A percentile compares a stretch with the other conserved stretches of the same genome.
Conservation (phyloP, 2,797 vertebrate genomes). For the Gambelia wislizenii region DNA sequence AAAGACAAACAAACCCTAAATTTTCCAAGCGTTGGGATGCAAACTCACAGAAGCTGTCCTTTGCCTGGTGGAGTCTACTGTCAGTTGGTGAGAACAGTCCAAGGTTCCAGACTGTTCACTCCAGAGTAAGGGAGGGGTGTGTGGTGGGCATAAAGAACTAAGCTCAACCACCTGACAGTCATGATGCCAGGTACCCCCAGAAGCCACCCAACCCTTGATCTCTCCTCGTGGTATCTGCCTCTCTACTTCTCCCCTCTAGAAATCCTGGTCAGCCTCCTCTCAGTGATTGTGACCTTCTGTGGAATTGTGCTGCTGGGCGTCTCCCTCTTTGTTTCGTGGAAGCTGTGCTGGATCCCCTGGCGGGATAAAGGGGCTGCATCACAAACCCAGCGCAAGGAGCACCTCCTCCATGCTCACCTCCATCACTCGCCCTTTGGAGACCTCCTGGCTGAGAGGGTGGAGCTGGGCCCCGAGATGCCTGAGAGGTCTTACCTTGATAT, state of each 20-base stretch:
- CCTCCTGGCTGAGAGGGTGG: slow-evolving; percentile 83
- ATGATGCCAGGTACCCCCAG: background rate
- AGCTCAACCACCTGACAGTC: background rate
- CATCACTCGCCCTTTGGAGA: slow-evolving; percentile 90
- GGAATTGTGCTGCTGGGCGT: slow-evolving; percentile 93
- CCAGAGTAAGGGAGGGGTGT: background rate
- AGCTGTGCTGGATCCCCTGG: slow-evolving; percentile 96
- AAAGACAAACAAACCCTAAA: background rate
- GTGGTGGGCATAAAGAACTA: background rate
- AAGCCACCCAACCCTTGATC: background rate
- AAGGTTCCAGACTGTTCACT: background rate
- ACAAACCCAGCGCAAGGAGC: slow-evolving; percentile 85
- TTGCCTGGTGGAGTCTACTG: too few relatives aligned
- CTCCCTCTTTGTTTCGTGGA: slow-evolving; percentile 96
- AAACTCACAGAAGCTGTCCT: background rate
- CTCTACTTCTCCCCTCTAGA: slow-evolving; percentile 75
- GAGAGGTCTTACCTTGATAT: slow-evolving; percentile 93
- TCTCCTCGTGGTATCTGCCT: slow-evolving; percentile 14
- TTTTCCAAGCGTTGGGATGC: background rate
- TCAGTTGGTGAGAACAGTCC: background rate
- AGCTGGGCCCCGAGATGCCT: slow-evolving; percentile 85
- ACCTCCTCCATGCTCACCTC: slow-evolving; percentile 84
- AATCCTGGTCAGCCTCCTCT: slow-evolving; percentile 93
- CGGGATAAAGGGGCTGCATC: slow-evolving; percentile 88
- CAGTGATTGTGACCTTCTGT: slow-evolving; percentile 94